Evolutionary conservation across 2,113 vertebrate species (phyloP).

Genomic region (Cariama cristata): DNA sequence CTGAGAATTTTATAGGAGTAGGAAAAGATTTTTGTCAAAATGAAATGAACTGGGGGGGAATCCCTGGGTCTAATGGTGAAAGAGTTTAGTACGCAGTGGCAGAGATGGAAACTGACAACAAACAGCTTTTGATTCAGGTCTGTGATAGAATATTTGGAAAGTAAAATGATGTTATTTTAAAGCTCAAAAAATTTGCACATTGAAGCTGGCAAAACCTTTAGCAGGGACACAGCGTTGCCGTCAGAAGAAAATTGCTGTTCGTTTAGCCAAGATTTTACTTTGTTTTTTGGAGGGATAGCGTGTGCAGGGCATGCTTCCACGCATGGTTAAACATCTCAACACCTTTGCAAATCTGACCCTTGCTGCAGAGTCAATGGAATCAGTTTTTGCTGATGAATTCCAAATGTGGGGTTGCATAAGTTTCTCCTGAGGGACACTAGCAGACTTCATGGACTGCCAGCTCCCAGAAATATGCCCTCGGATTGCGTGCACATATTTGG

Average conservation of each 20-base stretch:
- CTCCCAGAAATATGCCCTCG: slow-evolving; percentile 55
- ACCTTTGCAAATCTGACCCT: slow-evolving; percentile 18
- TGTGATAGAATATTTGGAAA: background rate
- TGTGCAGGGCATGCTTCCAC: background rate
- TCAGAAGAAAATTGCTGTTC: background rate
- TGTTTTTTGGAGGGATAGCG: background rate
- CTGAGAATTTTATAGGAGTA: background rate
- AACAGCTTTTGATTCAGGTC: background rate
- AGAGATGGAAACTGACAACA: background rate
- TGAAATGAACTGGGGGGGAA: background rate
- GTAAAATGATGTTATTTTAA: background rate
- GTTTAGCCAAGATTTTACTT: background rate
- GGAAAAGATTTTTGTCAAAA: background rate
- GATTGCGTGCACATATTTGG: slow-evolving; percentile 66
- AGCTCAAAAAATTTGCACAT: background rate
- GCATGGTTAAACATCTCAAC: background rate
- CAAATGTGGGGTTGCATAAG: slow-evolving; percentile 35
- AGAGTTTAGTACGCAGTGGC: background rate
- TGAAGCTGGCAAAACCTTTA: background rate
- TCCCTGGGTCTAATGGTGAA: background rate
- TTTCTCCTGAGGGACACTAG: slow-evolving; percentile 46
- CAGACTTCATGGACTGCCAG: slow-evolving; percentile 44
- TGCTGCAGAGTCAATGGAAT: background rate
- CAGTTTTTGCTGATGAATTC: background rate
- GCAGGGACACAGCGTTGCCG: background rate